Evolutionary conservation across 2,113 vertebrate genomes (phyloP), one percentile per base, ranked within the genome.

Genomic region (Pseudorhombus dupliciocellatus): DNA sequence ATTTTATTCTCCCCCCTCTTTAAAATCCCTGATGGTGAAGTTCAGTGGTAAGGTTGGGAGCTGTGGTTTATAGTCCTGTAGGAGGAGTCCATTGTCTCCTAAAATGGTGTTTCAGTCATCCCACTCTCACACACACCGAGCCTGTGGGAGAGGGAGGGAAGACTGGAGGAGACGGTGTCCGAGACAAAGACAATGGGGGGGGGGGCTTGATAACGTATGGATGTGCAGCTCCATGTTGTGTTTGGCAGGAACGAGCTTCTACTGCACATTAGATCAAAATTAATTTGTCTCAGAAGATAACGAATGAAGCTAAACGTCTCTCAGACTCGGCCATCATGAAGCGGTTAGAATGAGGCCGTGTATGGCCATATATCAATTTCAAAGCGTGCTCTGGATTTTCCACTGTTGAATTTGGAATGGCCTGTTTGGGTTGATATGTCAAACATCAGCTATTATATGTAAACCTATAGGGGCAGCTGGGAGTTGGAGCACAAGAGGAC

Each of bases 31-130:
- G 46, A 66, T 16, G 14, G 15, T 72, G 15, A 48, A 70, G 54
- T 69, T 71, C 26, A 72, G 40, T 20, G 12, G 2, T 28, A 7
- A 53, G 62, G 42, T 42, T 46, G 28, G 57, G 59, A 62, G 64
- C 61, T 56, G 55, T 84, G 76, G 73, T 86, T 78, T 70, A 73
- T 66, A 64, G 75, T 31, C 18, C 9, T 50, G 68, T 62, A 62
- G 89, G 86, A 88, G 80, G 83, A 83, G 84, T 72, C 71, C 62
- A 58, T 79, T 85, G 80, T 84, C 74, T 91, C 87, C 80, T 88
- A 87, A 90, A 89, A 92, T 88, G 81, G 88, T 81, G 69, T 75
- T 88, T 78, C 58, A 83, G 25, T 83, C 57, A 77, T 76, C 70
- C 21, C 50, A 69, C 50, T 5, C 71, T 46, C 42, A 62, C 52